Evolutionary conservation across 2,113 vertebrate genomes (phyloP).

Genomic region (Grammomys surdaster): DNA sequence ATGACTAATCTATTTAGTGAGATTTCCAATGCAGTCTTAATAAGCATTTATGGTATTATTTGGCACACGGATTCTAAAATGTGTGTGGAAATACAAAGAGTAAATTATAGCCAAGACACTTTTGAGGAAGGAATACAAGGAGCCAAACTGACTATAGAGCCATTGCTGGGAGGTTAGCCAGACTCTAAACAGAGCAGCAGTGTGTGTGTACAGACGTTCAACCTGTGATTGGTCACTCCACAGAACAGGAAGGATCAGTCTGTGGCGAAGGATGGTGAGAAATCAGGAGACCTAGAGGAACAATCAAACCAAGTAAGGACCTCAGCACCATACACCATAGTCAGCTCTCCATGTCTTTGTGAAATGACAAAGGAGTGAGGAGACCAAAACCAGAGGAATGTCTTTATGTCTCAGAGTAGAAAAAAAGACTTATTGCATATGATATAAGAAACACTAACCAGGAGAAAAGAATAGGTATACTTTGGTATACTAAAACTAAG

Average conservation of each 20-base stretch:
- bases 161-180: neutral
- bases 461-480: neutral
- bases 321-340: neutral
- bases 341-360: neutral
- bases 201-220: accelerated
- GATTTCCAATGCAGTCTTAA: neutral
- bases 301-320: neutral
- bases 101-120: slow-evolving; percentile 30
- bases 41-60: neutral
- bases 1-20: slow-evolving; percentile 1
- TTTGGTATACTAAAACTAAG: slow-evolving; percentile 30
- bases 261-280: neutral
- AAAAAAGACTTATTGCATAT: slow-evolving; percentile 1
- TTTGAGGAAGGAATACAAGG: neutral
- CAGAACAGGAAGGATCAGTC: neutral
- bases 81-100: slow-evolving; percentile 24
- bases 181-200: neutral
- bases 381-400: neutral
- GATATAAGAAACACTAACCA: neutral
- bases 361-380: neutral
- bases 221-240: too few relatives aligned
- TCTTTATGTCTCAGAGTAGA: neutral
- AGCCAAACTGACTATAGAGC: neutral
- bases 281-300: neutral
- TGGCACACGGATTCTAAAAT: slow-evolving; percentile 12